Percentiles rank a stretch among this genome's conserved stretches.
These are phyloP conservation scores for Gobiocypris rarus DNA, from an alignment of 2,113 vertebrate genomes.

Conservation along the genomic window DNA sequence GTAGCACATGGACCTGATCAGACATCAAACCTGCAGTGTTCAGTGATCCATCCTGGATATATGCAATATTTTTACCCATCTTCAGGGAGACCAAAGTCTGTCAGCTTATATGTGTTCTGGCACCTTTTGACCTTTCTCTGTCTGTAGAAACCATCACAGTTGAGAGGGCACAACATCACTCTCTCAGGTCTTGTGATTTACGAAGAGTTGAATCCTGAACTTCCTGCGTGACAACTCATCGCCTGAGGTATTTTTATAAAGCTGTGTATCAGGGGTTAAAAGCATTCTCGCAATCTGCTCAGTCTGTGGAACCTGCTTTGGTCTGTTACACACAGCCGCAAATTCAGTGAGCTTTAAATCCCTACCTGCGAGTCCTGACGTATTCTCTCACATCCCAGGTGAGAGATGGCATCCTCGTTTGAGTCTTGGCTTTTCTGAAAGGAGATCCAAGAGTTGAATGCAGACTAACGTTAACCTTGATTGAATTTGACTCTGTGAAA, in stretches of 20 bases:
- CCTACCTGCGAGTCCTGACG: conserved; percentile 34
- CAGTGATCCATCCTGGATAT: conserved; percentile 12
- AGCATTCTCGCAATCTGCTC: conserved; percentile 26
- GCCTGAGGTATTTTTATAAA: conserved; percentile 26
- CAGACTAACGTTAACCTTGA: conserved; percentile 39
- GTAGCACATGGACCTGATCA: not conserved
- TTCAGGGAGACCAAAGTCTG: not conserved
- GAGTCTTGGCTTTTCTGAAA: conserved; percentile 20
- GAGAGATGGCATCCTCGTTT: conserved; percentile 24
- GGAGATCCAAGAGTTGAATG: conserved; percentile 36
- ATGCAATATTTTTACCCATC: not conserved
- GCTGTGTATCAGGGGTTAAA: conserved; percentile 30
- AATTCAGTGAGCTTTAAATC: conserved; percentile 21
- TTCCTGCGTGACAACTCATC: not conserved
- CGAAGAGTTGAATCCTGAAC: not conserved
- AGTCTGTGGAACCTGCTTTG: conserved; percentile 32
- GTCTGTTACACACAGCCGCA: conserved; percentile 29
- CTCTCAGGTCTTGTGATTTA: conserved; percentile 2
- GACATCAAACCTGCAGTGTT: not conserved
- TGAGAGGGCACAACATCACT: conserved; percentile 28
- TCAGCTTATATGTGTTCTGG: not conserved
- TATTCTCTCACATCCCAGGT: conserved; percentile 44
- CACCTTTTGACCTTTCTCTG: conserved; percentile 30
- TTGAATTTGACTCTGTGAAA: conserved; percentile 40
- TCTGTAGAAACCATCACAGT: conserved; percentile 10